Evolutionary conservation across 2,113 vertebrate genomes (phyloP), one percentile per base, ranked within the genome.

Genomic region (Alaudala cheleensis): DNA sequence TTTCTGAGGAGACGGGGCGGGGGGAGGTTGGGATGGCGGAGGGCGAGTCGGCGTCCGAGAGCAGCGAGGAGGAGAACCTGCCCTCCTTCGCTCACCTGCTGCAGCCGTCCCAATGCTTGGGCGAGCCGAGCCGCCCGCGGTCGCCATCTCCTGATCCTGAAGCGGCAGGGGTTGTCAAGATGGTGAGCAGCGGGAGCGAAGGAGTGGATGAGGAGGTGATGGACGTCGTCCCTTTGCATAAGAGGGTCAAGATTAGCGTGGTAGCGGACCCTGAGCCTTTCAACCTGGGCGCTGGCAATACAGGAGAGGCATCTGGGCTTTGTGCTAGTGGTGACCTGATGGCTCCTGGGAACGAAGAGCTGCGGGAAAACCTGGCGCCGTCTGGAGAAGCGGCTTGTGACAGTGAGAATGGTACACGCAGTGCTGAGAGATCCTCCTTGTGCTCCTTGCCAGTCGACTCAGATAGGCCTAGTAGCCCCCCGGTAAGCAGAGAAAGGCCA

Each of bases 101-200:
- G 15, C 78, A 3, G 67, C 28, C 22, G 6, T 7, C 25, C 6
- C 37, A 28, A 24, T 76, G 28, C 33, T 18, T 84, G 34, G 44
- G 82, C 21, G 73, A 37, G 37, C 93, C 87, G 20, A 79, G 93
- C 73, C 89, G 69, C 9, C 88, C 95, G 18, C 44, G 11, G 20
- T 49, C 73, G 9, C 62, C 23, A 0, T 37, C 66, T 28, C 33
- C 70, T 2, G 57, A 62, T 28, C 42, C 58, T 53, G 26, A 33
- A 5, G 21, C 8, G 6, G 22, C 12, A 49, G 40, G 56, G 23
- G 76, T 78, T 3, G 90, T 95, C 4, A 80, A 91, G 69, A 93
- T 95, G 90, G 90, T 98, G 56, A 98, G 98, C 97, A 98, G 98
- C 24, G 98, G 44, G 92, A 98, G 98, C 11, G 98, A 94, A 25